Base-by-base conservation (phyloP, 2,113 vertebrate species). In the Gambusia affinis region DNA sequence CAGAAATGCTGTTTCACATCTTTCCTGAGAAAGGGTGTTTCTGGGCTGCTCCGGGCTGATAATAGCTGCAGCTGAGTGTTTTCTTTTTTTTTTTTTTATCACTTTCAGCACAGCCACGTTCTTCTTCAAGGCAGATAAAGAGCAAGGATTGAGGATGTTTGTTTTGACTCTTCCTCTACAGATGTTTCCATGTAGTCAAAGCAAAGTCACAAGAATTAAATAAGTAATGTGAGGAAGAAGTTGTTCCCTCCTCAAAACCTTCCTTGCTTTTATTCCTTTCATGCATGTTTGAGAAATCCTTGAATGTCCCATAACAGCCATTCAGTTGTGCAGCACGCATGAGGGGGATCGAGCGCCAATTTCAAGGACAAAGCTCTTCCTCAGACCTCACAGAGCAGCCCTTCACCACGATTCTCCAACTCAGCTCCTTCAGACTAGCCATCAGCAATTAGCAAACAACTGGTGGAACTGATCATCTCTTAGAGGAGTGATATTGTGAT, bases 71-170 rank as follows among this genome's bases (percentile, higher is more conserved):
- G 24, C 11, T 35, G 22, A 28, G 51, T n/a, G 35, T 28, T 27
- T 24, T 57, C 5, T 2, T 57, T 57, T 47, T 4, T 27, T 27
- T 27, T 27, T 19, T 24, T 5, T 17, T 47, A 62, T 44, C 47
- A 33, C 24, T 12, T 2, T 15, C 39, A 60, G 29, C 15, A 8
- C 27, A 3, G 0, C 6, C 22, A 15, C 68, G 64, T 72, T 22
- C 62, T 42, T 60, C 61, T 72, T 7, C 28, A 74, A 78, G 22
- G 30, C 24, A 4, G 12, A 72, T 62, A 72, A 72, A 76, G 24
- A 65, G 47, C 24, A 60, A 71, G 76, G 27, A 1, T 72, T 67
- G 28, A 31, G 64, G 15, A 33, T 87, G 72, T 89, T 90, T 88
- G 72, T 87, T 89, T 81, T 89, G 76, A 72, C 78, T 78, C 47